Conservation (phyloP, 2,797 vertebrate species). For the Micrastur ruficollis region DNA sequence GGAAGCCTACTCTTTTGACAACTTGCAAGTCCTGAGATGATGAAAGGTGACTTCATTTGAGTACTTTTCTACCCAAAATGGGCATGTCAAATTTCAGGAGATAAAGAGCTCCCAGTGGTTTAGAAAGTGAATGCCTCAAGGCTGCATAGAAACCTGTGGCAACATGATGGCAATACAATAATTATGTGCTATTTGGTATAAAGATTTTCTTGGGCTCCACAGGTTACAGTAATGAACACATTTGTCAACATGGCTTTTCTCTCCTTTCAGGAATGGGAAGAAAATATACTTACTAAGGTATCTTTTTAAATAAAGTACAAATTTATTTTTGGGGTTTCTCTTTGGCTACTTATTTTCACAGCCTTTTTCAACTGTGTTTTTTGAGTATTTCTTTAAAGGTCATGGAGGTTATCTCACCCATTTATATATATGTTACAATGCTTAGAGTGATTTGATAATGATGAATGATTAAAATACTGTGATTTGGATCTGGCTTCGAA, state of each 20-base stretch:
- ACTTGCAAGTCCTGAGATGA: conserved; percentile 5
- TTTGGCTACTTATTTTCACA: neutral
- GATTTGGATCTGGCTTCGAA: neutral
- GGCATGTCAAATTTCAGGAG: neutral
- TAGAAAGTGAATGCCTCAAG: neutral
- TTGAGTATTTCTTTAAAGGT: neutral
- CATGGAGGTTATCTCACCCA: neutral
- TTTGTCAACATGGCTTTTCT: neutral
- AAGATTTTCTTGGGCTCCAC: neutral
- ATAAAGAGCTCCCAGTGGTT: neutral
- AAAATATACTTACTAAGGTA: neutral
- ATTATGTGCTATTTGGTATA: neutral
- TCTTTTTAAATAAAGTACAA: neutral
- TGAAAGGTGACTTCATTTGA: conserved; percentile 3
- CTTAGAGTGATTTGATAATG: neutral
- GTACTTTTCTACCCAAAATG: neutral
- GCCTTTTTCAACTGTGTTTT: neutral
- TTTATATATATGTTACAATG: neutral
- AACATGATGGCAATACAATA: neutral
- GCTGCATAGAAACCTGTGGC: neutral
- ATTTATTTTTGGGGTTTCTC: neutral
- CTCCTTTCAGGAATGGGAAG: neutral
- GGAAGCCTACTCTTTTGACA: neutral
- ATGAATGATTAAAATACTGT: neutral
- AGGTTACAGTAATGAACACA: neutral